Base-by-base conservation (phyloP, 2,113 vertebrate genomes). In the Siphamia tubifer region DNA sequence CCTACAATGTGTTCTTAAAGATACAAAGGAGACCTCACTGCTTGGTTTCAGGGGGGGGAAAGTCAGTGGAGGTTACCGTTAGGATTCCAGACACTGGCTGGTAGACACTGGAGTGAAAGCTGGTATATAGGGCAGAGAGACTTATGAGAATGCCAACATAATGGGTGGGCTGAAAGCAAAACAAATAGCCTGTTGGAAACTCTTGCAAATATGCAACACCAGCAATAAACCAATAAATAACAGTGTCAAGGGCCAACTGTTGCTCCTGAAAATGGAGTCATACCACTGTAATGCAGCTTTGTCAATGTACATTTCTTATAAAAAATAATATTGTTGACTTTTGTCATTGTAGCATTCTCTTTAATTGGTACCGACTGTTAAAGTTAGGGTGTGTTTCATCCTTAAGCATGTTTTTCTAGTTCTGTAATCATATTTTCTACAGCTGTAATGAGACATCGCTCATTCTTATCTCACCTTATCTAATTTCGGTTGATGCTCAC, bases 141-240 rank as follows among this genome's bases (percentile, higher is more conserved):
- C 73, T 78, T 78, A 79, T 51, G 75, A 85, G 85, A 86, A 89
- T 91, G 85, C 87, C 89, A 92, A 74, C 88, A 87, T 79, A 79
- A 90, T 92, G 91, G 91, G 91, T 93, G 92, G 92, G 86, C 92
- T 76, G 67, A 68, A 75, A 82, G 82, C 74, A 83, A 88, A 90
- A 85, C 81, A 88, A 89, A 85, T 58, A 82, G 51, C 72, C 78
- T 53, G 68, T 47, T 89, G 85, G 88, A 90, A 53, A 84, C 43
- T 56, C 35, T 61, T 48, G 38, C 76, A 87, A 82, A 83, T 85
- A 88, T 89, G 85, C 81, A 87, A 82, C 79, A 82, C 71, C 76
- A 71, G 68, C 84, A 90, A 86, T 64, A 88, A 84, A 87, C 67
- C 84, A 84, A 91, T 83, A 89, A 89, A 89, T 76, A 79, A 78